Conservation (phyloP, 92 coral and sea anemone genomes). For the Porites cylindrica region DNA sequence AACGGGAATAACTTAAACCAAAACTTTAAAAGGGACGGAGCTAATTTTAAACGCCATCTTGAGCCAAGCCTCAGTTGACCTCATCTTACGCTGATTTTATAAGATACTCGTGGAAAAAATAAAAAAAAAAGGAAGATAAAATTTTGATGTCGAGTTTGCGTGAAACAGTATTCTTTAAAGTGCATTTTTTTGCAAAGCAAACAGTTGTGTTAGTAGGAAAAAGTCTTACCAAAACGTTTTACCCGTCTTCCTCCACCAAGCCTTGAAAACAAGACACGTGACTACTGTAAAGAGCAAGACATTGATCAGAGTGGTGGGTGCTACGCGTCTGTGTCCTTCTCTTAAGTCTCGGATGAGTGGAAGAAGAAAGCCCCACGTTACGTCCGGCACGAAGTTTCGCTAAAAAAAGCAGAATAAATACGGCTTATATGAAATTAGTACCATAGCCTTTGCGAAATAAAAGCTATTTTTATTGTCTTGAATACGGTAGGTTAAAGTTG, state of each 20-base stretch:
- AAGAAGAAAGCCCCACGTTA: slow-evolving; percentile 65
- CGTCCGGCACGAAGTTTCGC: slow-evolving; percentile 52
- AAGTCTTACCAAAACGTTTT: slow-evolving; percentile 72
- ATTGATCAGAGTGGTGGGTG: slow-evolving; percentile 76
- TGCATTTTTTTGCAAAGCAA: not conserved
- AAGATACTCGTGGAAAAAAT: too few relatives aligned
- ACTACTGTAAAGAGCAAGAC: slow-evolving; percentile 66
- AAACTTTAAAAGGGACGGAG: too few relatives aligned
- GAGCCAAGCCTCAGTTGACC: too few relatives aligned
- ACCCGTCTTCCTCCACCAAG: slow-evolving; percentile 95
- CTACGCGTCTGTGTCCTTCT: slow-evolving; percentile 44
- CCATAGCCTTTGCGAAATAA: too few relatives aligned
- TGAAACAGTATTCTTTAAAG: not conserved
- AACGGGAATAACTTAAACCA: too few relatives aligned
- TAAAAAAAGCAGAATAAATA: slow-evolving; percentile 4
- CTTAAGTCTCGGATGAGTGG: slow-evolving; percentile 59
- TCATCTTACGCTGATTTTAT: too few relatives aligned
- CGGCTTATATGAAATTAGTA: too few relatives aligned
- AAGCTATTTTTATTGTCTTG: too few relatives aligned
- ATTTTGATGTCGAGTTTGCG: not conserved
- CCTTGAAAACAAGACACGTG: slow-evolving; percentile 69
- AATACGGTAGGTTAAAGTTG: too few relatives aligned
- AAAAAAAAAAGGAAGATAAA: too few relatives aligned
- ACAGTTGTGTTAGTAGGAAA: not conserved
- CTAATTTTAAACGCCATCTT: too few relatives aligned